Evolutionary conservation across 2,888 invertebrate genomes (phyloP), one percentile per base, ranked within the genome.

Genomic region (Lacanobia wlatinum): DNA sequence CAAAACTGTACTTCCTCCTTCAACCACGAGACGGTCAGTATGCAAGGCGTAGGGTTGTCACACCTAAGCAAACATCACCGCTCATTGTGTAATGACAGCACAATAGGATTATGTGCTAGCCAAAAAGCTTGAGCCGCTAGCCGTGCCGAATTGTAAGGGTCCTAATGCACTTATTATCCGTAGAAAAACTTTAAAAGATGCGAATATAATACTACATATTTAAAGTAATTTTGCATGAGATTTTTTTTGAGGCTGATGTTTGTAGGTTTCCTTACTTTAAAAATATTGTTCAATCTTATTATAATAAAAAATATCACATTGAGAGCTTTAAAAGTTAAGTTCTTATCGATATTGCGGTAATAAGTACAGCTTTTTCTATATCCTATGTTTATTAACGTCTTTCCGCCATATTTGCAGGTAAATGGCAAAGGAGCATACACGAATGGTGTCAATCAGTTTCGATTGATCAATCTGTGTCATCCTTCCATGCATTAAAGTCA

Each of bases 31-130:
- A 82, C 85, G 82, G 73, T 74, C 76, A 84, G 87, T 88, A 87
- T 88, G 85, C 80, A 86, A 67, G 73, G 73, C 66, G 38, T 84
- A 91, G 90, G 92, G 91, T 84, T 90, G 90, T 82, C 88, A 74
- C 80, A 72, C 88, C 89, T 90, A 89, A 90, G 85, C 77, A 90
- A 91, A 91, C 80, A 88, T 74, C 59, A 80, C 74, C 59, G 69
- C 58, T 82, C 76, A 86, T 87, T 89, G 83, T 87, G 73, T 84
- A 80, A 84, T 59, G 65, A 80, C 78, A 73, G 79, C 58, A 83
- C 82, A 84, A 86, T 79, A 74, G 79, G 83, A 83, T 86, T 78
- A 80, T 60, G 48, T 67, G 63, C 52, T 71, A 62, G 70, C 60
- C 60, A 73, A 84, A 85, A 84, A 73, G 78, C 56, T 66, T 74